Conservation (phyloP, 53 echinoderm and acorn worm species). For the Paracentrotus lividus region DNA sequence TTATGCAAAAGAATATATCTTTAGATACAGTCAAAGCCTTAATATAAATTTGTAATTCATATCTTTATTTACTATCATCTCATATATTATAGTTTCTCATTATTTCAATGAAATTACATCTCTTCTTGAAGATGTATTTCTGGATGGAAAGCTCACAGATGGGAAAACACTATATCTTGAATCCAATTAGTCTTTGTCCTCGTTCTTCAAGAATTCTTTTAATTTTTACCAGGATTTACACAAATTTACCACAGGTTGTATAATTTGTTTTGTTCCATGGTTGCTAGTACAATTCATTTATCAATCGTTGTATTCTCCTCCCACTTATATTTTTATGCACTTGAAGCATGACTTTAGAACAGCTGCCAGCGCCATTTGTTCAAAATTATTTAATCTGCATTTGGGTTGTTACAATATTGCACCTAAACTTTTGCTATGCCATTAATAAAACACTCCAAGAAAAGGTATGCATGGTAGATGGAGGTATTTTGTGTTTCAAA, state of each 20-base stretch:
- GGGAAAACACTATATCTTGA: slow-evolving; percentile 14
- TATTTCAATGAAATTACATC: slow-evolving; percentile 30
- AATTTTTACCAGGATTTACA: slow-evolving; percentile 12
- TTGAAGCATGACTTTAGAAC: background rate
- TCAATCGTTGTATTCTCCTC: background rate
- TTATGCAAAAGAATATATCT: slow-evolving; percentile 2
- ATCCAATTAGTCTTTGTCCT: background rate
- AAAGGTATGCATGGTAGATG: no score
- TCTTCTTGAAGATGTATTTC: slow-evolving; percentile 32
- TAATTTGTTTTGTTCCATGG: background rate
- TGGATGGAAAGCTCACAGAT: slow-evolving; percentile 24
- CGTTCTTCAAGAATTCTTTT: background rate
- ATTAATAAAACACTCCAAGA: no score
- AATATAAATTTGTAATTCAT: slow-evolving; percentile 40
- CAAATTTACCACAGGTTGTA: background rate
- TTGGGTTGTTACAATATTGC: no score
- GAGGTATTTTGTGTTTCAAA: background rate
- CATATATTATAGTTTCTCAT: slow-evolving; percentile 26
- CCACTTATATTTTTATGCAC: background rate
- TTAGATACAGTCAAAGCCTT: background rate
- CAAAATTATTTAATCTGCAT: background rate
- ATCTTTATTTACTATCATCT: background rate
- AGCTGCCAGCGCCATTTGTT: slow-evolving; percentile 30
- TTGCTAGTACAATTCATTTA: slow-evolving; percentile 60
- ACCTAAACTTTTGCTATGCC: no score